Base-by-base conservation (phyloP, 2,797 vertebrate genomes). In the Graptemys geographica region DNA sequence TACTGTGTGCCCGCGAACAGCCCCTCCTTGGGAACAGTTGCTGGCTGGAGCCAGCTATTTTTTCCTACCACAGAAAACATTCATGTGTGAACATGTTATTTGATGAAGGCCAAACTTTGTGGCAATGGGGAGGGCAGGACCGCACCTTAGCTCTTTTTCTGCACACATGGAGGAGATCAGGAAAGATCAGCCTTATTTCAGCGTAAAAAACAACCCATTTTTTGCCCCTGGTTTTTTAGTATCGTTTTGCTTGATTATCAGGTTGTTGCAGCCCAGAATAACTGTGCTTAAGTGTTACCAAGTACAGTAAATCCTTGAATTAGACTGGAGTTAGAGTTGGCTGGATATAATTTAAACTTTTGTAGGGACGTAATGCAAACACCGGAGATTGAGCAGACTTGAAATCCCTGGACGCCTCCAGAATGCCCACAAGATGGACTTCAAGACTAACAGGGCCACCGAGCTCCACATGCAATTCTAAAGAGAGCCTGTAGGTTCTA, bases 11-110 rank as follows among this genome's bases (percentile, higher is more conserved):
- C 72, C 0, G 0, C 86, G 18, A 94, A 5, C 41, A 82, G 90
- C 85, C 87, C 37, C 87, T 93, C 92, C 95, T 95, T 12, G 0
- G 94, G 93, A 95, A 92, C 95, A 96, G 96, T 96, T 96, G 96
- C 90, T 89, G 92, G 5, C 93, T 95, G 86, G 62, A 90, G 82
- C 18, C 1, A 0, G 31, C 90, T 88, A 88, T 92, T 93, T 82
- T 84, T 80, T 76, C 56, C 94, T 94, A 84, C 85, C 88, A 86
- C 89, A 74, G 72, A 92, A 69, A 92, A 31, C 65, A 19, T 52
- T 87, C 8, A 0, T 92, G 91, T 93, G 92, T 3, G 7, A 91
- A 23, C 80, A 33, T 13, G 84, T 88, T 2, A 2, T 83, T 79
- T 84, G 51, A 79, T 62, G 78, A 92, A 80, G 89, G 83, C 52